Base-by-base conservation (phyloP, 2,888 invertebrate genomes). In the Lepidocyrtoides sp. region DNA sequence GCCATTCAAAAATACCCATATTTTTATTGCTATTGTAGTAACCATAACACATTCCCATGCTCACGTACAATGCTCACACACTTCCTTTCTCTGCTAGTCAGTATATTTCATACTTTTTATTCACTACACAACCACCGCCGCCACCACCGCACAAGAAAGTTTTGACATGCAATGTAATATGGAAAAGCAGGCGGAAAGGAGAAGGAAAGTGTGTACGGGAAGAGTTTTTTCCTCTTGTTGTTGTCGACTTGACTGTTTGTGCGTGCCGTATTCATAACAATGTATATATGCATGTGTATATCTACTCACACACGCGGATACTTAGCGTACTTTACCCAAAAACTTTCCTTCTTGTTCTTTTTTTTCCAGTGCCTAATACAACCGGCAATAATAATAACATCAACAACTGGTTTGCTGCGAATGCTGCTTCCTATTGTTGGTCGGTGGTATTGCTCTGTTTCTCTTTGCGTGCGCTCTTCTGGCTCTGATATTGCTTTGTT, bases 141-240 rank as follows among this genome's bases (percentile, higher is more conserved):
- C n/a, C n/a, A 36, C 36, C 36, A 36, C 36, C 17, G 7, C 14
- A 36, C 8, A 17, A 63, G 26, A 86, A 86, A 77, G 32, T 86
- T 86, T 86, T 86, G 77, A 86, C 86, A 86, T 86, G 86, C 77
- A 63, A 86, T 86, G 86, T 75, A 63, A 86, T 86, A 86, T 60
- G 72, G 4, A 57, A 29, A 5, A n/a, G 36, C 66, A 36, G 66
- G 36, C 66, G 66, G 66, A 69, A n/a, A 60, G 26, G 26, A 17
- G 14, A 60, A 10, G 17, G 36, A 17, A 85, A 85, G 85, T 60
- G 85, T 72, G 54, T 75, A 23, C 4, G 26, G 44, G 20, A 51
- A 69, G 48, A 83, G 66, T 29, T 57, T 69, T 51, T 83, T 41
- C 44, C 79, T 32, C n/a, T 75, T 75, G 36, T 36, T 7, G 36